phyloP scores from a whole-genome alignment of 2,113 vertebrate genomes.

The Lycaon pictus region DNA sequence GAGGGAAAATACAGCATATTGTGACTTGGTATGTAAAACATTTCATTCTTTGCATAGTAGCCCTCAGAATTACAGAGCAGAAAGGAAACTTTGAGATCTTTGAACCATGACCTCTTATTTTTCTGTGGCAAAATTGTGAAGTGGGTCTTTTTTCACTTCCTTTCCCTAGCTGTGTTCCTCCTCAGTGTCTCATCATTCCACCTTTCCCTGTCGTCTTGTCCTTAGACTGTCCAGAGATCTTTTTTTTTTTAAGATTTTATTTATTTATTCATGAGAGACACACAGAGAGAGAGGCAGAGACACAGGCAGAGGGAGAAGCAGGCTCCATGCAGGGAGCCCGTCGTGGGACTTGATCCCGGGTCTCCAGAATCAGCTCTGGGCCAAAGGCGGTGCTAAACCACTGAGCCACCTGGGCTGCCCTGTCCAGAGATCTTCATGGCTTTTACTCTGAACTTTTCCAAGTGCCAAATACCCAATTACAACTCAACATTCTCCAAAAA shows the following conservation, averaged over 20 bases:
- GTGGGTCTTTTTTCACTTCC: slow-evolving; percentile 68
- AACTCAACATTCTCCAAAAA: not conserved
- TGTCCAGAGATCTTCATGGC: not conserved
- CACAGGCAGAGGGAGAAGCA: too few species aligned
- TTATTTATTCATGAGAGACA: too few species aligned
- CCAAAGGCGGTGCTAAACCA: too few species aligned
- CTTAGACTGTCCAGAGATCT: not conserved
- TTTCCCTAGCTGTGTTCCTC: slow-evolving; percentile 5
- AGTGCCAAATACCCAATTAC: not conserved
- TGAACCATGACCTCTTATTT: slow-evolving; percentile 67
- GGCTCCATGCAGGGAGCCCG: too few species aligned
- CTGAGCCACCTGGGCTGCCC: not conserved
- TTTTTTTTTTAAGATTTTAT: too few species aligned
- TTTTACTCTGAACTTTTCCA: slow-evolving; percentile 37
- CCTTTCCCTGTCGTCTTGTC: slow-evolving; percentile 2
- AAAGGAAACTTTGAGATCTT: slow-evolving; percentile 66
- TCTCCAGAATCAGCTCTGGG: too few species aligned
- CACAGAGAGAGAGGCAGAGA: too few species aligned
- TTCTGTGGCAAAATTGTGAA: slow-evolving; percentile 55
- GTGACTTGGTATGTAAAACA: slow-evolving; percentile 70
- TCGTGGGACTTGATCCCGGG: too few species aligned
- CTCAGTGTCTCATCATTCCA: slow-evolving; percentile 18
- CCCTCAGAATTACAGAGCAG: slow-evolving; percentile 34
- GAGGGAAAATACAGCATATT: slow-evolving; percentile 35
- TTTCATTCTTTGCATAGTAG: slow-evolving; percentile 68